phyloP scores from a whole-genome alignment of 1,140 invertebrate species.

The Delia radicum region DNA sequence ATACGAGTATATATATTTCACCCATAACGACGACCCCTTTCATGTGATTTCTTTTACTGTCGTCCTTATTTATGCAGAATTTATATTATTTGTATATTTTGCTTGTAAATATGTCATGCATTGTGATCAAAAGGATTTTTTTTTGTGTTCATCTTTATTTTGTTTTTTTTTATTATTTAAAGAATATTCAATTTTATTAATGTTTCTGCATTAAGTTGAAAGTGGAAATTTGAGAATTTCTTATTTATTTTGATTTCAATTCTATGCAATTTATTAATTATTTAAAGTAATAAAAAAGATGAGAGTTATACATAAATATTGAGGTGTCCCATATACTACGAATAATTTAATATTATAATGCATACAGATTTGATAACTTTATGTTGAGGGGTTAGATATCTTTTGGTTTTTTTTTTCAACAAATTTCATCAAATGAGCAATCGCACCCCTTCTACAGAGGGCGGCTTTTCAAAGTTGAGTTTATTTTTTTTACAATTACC shows the following conservation, averaged over 20 bases:
- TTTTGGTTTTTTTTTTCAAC: no score
- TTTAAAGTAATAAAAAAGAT: constrained; percentile 6
- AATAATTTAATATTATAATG: no score
- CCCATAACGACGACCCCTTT: constrained; percentile 3
- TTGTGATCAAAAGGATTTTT: constrained; percentile 21
- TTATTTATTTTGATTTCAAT: constrained; percentile 6
- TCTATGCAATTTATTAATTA: constrained; percentile 16
- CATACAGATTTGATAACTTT: no score
- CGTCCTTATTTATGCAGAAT: not conserved
- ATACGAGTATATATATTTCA: no score
- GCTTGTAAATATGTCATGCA: constrained; percentile 9
- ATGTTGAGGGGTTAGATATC: no score
- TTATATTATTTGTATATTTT: not conserved
- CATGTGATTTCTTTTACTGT: not conserved
- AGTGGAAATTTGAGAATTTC: not conserved
- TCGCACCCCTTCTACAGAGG: no score
- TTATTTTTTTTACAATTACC: no score
- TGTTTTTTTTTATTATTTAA: not conserved
- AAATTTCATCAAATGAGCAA: no score
- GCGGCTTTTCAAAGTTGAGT: no score
- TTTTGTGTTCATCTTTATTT: not conserved
- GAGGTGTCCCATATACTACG: no score
- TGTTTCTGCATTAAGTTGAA: not conserved
- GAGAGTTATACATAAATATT: no score
- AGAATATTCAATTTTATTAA: constrained; percentile 24